Percentiles rank a stretch among this genome's conserved stretches.
Evolutionary conservation across 2,113 vertebrate genomes (phyloP).

Genomic region (Carassius auratus): DNA sequence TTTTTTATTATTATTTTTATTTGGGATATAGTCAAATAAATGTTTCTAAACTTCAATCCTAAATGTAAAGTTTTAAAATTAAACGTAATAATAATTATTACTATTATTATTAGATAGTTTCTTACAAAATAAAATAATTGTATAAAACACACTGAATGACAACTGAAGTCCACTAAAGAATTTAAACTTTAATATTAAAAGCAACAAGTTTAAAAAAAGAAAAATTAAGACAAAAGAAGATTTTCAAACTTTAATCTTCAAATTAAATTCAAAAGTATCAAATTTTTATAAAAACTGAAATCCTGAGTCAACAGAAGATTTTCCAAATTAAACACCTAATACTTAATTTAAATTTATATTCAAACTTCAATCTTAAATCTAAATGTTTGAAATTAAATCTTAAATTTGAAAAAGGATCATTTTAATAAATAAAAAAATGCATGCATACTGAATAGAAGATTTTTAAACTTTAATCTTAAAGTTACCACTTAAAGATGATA

Average conservation of each 20-base stretch:
- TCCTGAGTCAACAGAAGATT: background rate
- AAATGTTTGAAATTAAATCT: too few species aligned
- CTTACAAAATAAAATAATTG: background rate
- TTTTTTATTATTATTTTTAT: background rate
- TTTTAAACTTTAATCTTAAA: too few species aligned
- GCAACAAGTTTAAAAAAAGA: background rate
- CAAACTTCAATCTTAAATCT: too few species aligned
- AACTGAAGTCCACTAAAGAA: background rate
- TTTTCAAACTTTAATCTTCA: background rate
- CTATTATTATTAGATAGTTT: too few species aligned
- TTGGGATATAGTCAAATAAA: background rate
- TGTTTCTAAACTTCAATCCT: background rate
- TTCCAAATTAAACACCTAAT: too few species aligned
- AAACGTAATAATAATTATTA: background rate
- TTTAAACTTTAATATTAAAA: background rate
- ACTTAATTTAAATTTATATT: too few species aligned
- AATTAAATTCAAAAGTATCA: background rate
- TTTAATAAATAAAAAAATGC: too few species aligned
- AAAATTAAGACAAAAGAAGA: background rate
- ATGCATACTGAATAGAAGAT: too few species aligned
- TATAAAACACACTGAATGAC: background rate
- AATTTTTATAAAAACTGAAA: background rate
- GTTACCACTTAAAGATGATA: too few species aligned
- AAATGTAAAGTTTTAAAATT: background rate
- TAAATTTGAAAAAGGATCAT: too few species aligned